A percentile compares a stretch with the other conserved stretches of the same genome.
Conservation (phyloP, 2,113 vertebrate species). For the Callopanchax toddi region DNA sequence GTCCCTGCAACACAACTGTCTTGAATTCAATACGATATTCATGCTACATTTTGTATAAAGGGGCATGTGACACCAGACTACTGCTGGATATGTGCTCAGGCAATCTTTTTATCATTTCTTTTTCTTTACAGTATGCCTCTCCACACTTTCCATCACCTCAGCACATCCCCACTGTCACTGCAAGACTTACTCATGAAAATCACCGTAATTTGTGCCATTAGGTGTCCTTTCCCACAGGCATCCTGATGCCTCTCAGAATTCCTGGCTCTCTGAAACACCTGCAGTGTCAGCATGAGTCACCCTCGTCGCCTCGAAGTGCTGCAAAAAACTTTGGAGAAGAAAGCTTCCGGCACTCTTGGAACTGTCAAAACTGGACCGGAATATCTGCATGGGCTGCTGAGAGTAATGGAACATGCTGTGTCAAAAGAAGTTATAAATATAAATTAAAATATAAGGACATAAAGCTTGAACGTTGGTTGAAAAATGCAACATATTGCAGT, state of each 20-base stretch:
- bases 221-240: conserved; percentile 29
- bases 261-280: conserved; percentile 23
- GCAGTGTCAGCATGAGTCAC: conserved; percentile 40
- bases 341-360: neutral
- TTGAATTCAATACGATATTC: conserved; percentile 8
- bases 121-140: neutral
- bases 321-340: neutral
- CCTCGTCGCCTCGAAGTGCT: conserved; percentile 9
- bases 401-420: neutral
- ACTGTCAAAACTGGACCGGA: neutral
- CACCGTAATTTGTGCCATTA: conserved; percentile 47
- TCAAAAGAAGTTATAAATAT: neutral
- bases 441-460: neutral
- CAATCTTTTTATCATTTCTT: neutral
- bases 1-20: conserved; percentile 2
- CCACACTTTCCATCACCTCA: neutral
- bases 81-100: neutral
- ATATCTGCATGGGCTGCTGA: neutral
- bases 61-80: neutral
- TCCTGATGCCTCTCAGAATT: conserved; percentile 10
- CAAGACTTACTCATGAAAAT: conserved; percentile 21
- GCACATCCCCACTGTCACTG: neutral
- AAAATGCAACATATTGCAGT: neutral
- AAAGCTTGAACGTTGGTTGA: neutral
- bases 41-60: conserved; percentile 29